Evolutionary conservation across 1,140 invertebrate genomes (phyloP).

Genomic region (Glossosoma conforme): DNA sequence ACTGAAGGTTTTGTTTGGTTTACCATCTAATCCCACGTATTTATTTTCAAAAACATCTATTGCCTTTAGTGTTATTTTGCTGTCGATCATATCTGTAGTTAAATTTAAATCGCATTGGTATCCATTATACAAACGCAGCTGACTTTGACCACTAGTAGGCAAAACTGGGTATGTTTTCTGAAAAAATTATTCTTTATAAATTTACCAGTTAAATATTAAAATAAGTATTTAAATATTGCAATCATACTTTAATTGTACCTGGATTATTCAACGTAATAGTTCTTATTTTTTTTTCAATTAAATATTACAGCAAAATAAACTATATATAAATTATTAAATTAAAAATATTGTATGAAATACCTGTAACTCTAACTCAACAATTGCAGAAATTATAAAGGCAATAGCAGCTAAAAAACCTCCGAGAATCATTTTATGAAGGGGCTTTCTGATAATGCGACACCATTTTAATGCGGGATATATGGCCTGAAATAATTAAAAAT

Average conservation of each 20-base stretch:
- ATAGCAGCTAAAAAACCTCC: slow-evolving; percentile 80
- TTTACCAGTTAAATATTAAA: background rate
- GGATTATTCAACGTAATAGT: too few relatives aligned
- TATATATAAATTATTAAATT: too few relatives aligned
- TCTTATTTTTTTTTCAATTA: too few relatives aligned
- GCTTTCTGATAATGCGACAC: slow-evolving; percentile 39
- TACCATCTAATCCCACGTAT: slow-evolving; percentile 20
- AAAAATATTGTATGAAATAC: slow-evolving; percentile 37
- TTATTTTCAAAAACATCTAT: slow-evolving; percentile 35
- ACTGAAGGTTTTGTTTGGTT: too few relatives aligned
- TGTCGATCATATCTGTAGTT: slow-evolving; percentile 8
- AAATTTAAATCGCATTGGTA: slow-evolving; percentile 15
- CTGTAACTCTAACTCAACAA: slow-evolving; percentile 78
- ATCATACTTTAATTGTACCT: too few relatives aligned
- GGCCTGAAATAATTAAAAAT: slow-evolving; percentile 23
- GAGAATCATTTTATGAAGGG: slow-evolving; percentile 75
- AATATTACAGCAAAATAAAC: too few relatives aligned
- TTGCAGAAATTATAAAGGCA: slow-evolving; percentile 83
- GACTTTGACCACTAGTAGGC: slow-evolving; percentile 51
- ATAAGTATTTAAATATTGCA: background rate
- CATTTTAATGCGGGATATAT: slow-evolving; percentile 46
- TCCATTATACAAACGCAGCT: slow-evolving; percentile 60
- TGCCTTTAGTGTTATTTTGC: slow-evolving; percentile 4
- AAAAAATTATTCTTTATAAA: slow-evolving; percentile 22
- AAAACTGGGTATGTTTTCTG: slow-evolving; percentile 59